Evolutionary conservation across 2,888 invertebrate genomes (phyloP).

Genomic region (Pachliopta kotzebuea): DNA sequence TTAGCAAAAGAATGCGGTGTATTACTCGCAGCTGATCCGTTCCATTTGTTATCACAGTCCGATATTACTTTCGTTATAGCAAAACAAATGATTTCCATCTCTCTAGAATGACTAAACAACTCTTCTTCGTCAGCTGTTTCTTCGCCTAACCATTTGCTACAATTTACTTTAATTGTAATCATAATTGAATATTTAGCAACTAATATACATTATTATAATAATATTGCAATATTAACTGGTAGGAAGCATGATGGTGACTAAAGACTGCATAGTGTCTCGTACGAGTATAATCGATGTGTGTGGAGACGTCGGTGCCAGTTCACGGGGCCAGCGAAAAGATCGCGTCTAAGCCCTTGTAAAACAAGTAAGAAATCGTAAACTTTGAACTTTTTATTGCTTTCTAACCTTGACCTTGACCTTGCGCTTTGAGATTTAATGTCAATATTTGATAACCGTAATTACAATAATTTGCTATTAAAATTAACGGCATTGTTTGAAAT

Average conservation of each 20-base stretch:
- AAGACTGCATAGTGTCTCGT: conserved; percentile 49
- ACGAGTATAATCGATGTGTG: conserved; percentile 63
- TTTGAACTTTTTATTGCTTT: conserved; percentile 61
- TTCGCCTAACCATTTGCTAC: conserved; percentile 78
- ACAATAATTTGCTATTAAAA: neutral
- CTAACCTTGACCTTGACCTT: conserved; percentile 52
- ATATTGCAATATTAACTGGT: conserved; percentile 47
- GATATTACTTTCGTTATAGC: conserved; percentile 67
- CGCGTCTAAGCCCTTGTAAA: conserved; percentile 56
- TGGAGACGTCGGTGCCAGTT: conserved; percentile 67
- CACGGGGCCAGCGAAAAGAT: conserved; percentile 35
- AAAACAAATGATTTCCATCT: conserved; percentile 73
- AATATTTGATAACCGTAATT: neutral
- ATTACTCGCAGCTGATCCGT: conserved; percentile 50
- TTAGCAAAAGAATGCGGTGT: conserved; percentile 59
- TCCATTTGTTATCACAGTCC: conserved; percentile 74
- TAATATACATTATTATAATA: conserved; percentile 22
- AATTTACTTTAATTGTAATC: conserved; percentile 52
- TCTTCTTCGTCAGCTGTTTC: conserved; percentile 74
- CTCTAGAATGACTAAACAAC: conserved; percentile 72
- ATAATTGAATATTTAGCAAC: conserved; percentile 36
- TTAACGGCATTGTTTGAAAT: neutral
- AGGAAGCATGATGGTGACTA: conserved; percentile 59
- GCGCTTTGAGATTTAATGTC: conserved; percentile 34
- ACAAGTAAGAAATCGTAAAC: conserved; percentile 59